These are phyloP conservation scores for Toxotes jaculatrix DNA, from an alignment of 2,113 vertebrate species.

Conservation along the genomic window DNA sequence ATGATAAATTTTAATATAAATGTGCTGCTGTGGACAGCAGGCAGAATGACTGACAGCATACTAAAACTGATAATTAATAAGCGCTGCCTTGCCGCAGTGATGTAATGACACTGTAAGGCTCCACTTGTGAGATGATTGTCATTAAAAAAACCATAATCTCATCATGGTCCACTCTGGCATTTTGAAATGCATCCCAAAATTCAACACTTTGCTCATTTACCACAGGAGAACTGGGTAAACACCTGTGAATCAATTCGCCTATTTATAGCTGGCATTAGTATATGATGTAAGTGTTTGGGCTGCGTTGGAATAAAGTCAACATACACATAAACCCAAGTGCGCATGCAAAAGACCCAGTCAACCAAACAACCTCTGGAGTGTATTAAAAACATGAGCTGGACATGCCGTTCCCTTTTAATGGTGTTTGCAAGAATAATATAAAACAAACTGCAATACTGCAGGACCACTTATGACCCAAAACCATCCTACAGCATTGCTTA, in stretches of 20 bases:
- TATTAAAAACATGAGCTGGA: constrained; percentile 1
- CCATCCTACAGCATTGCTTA: not conserved
- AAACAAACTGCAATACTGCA: not conserved
- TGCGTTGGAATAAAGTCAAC: constrained; percentile 45
- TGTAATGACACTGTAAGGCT: not conserved
- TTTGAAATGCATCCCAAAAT: constrained; percentile 48
- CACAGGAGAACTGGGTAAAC: constrained; percentile 37
- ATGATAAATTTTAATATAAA: constrained; percentile 24
- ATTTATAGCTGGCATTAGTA: constrained; percentile 42
- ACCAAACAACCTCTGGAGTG: constrained; percentile 10
- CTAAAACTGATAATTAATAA: not conserved
- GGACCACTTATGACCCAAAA: not conserved
- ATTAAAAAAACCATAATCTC: constrained; percentile 14
- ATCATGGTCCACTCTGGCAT: not conserved
- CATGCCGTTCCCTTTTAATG: not conserved
- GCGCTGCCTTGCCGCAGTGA: not conserved
- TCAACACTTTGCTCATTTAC: constrained; percentile 50
- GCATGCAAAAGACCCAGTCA: constrained; percentile 25
- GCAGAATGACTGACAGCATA: not conserved
- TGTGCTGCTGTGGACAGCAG: not conserved
- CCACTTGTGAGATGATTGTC: constrained; percentile 28
- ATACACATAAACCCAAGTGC: constrained; percentile 37
- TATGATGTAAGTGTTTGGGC: constrained; percentile 28
- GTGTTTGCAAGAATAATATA: not conserved
- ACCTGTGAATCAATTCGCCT: constrained; percentile 56